Evolutionary conservation across 2,797 vertebrate genomes (phyloP).

Genomic region (Apodemus agrarius): DNA sequence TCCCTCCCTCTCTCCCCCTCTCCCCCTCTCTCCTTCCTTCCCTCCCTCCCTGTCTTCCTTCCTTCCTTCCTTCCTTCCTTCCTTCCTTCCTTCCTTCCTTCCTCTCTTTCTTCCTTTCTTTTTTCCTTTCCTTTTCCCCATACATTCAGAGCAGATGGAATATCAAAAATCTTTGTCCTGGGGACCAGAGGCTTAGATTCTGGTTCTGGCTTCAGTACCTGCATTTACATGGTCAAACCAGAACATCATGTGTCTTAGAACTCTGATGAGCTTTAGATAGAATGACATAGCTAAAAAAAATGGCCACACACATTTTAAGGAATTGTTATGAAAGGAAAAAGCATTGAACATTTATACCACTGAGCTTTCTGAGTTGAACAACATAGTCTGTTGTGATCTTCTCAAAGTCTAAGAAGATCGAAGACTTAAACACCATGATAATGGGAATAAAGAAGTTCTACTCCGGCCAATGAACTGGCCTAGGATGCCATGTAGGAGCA

Average conservation of each 20-base stretch:
- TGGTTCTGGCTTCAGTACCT: not conserved
- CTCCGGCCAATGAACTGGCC: not conserved
- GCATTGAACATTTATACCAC: not conserved
- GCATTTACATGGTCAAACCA: not conserved
- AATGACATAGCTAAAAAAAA: not conserved
- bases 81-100: too few relatives aligned
- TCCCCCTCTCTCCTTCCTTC: rapidly evolving
- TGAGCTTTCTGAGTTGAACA: not conserved
- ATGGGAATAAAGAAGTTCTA: not conserved
- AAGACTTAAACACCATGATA: not conserved
- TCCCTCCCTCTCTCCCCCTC: rapidly evolving
- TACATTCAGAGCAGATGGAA: not conserved
- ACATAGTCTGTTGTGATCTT: not conserved
- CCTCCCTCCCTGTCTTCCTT: too few relatives aligned
- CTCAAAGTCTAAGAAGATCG: not conserved
- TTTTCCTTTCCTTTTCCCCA: not conserved
- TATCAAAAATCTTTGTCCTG: not conserved
- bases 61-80: not conserved
- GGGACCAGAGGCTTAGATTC: not conserved
- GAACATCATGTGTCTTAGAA: not conserved
- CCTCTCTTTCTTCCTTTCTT: too few relatives aligned
- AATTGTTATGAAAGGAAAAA: not conserved
- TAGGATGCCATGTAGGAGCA: not conserved
- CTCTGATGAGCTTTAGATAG: not conserved
- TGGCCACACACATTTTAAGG: not conserved